Base-by-base conservation (phyloP, 2,113 vertebrate genomes). In the Phylloscopus trochilus region DNA sequence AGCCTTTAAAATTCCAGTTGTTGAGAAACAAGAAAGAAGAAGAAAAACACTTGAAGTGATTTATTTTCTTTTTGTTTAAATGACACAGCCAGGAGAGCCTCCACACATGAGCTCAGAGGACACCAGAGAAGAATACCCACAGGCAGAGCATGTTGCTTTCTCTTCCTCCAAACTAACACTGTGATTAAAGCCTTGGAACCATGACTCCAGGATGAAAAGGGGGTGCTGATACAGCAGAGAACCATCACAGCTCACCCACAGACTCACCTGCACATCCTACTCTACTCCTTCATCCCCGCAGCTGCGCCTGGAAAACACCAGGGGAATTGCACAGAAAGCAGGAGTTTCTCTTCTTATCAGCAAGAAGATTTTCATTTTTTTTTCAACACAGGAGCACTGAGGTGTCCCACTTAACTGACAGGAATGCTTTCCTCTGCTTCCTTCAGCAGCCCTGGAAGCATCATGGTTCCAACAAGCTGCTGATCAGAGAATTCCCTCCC, bases 231-330 rank as follows among this genome's bases (percentile, higher is more conserved):
- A n/a, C 44, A 69, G 30, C 26, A 39, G 7, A 31, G 21, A 53
- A 31, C 35, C 62, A 72, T 6, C 47, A 35, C 31, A 47, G n/a
- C 47, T 59, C 58, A 83, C 24, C 16, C 44, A 35, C 52, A 46
- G 52, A 10, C 27, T 59, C 62, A 77, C 37, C 39, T 37, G n/a
- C 28, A 41, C 0, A 0, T 37, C 15, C 62, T 18, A 47, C 33
- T 26, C 15, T 23, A 39, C 8, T 67, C 63, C 49, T 55, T 37
- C 52, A 70, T 12, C 46, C 27, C 43, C 2, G 1, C 0, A 1
- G 20, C 60, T 73, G 10, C 0, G 0, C 51, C n/a, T 62, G 41
- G 41, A 77, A 81, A 83, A 51, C 13, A 51, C 22, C 0, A 0
- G 11, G 11, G 10, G 22, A 87, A 77, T 2, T 35, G 49, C n/a